Evolutionary conservation across 2,888 invertebrate species (phyloP), one percentile per base, ranked within the genome.

Genomic region (Vandiemenella viatica): DNA sequence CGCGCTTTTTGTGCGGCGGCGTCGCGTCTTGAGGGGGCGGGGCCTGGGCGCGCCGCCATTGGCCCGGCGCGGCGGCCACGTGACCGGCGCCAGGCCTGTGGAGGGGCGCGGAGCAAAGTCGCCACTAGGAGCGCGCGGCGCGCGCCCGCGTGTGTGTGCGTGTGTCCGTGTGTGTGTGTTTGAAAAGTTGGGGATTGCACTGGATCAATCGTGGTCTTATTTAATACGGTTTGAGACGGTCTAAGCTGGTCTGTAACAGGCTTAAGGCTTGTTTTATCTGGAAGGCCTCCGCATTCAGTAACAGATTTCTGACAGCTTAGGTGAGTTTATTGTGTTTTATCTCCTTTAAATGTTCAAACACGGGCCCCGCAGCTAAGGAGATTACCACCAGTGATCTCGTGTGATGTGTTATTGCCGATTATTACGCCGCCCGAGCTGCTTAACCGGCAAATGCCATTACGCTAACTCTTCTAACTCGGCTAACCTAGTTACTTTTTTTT

Each of bases 301-400:
- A 58, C 60, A 60, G 61, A 60, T 61, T 60, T 60, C 59, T 58
- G 59, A 59, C 61, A 59, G 61, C 61, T 61, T 60, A 60, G 61
- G 61, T 60, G 60, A 60, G 60, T 61, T 61, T 61, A 61, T 61
- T 61, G 61, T 61, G 60, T 61, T 60, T 61, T 61, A 61, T 61
- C 59, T 60, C 56, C 56, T 58, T 58, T 59, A 59, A 59, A 55
- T 55, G 55, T 55, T 55, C 51, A 53, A 54, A 55, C 55, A 55
- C 51, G 45, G 43, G 50, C 51, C 49, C 49, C 44, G 44, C 44
- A 46, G 49, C 52, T 55, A 55, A 55, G 55, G 46, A 52, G 55
- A 55, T 55, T 55, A 55, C 49, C 44, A 50, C 47, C 48, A 50
- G 49, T 52, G 52, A 52, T 55, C 53, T 55, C 51, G 51, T 51